A percentile compares a stretch with the other conserved stretches of the same genome.
Evolutionary conservation across 2,888 invertebrate species (phyloP).

Genomic region (Tinea trinotella): DNA sequence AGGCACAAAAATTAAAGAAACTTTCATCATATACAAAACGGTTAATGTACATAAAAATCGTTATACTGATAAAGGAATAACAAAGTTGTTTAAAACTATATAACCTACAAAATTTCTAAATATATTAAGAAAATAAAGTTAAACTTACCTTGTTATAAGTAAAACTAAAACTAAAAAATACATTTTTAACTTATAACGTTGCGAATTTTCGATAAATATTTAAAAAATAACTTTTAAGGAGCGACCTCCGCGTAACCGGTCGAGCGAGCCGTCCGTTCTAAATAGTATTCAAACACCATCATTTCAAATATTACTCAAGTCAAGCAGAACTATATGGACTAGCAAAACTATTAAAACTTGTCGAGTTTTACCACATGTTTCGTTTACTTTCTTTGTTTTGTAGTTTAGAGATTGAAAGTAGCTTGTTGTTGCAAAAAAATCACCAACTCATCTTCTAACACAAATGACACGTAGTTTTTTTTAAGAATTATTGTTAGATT

Average conservation of each 20-base stretch:
- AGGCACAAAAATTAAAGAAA: too few relatives aligned
- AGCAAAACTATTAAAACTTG: not conserved
- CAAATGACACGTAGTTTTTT: too few relatives aligned
- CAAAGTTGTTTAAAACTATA: not conserved
- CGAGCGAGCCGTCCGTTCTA: not conserved
- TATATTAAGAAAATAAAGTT: not conserved
- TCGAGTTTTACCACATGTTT: not conserved
- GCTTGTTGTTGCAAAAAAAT: too few relatives aligned
- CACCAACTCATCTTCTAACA: too few relatives aligned
- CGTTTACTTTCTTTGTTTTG: not conserved
- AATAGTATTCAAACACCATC: not conserved
- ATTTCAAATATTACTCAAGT: not conserved
- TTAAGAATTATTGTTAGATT: too few relatives aligned
- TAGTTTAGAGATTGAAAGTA: too few relatives aligned
- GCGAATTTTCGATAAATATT: too few relatives aligned
- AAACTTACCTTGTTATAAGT: constrained; percentile 5
- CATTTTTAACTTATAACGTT: not conserved
- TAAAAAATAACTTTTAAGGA: not conserved
- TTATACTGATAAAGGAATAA: not conserved
- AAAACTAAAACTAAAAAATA: not conserved
- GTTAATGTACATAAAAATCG: not conserved
- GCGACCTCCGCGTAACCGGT: constrained; percentile 1
- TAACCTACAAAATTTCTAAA: not conserved
- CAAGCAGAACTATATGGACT: not conserved
- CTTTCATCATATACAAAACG: not conserved